These are phyloP conservation scores for Montipora sp. DNA, from an alignment of 64 coral and sea anemone genomes.

Conservation along the genomic window DNA sequence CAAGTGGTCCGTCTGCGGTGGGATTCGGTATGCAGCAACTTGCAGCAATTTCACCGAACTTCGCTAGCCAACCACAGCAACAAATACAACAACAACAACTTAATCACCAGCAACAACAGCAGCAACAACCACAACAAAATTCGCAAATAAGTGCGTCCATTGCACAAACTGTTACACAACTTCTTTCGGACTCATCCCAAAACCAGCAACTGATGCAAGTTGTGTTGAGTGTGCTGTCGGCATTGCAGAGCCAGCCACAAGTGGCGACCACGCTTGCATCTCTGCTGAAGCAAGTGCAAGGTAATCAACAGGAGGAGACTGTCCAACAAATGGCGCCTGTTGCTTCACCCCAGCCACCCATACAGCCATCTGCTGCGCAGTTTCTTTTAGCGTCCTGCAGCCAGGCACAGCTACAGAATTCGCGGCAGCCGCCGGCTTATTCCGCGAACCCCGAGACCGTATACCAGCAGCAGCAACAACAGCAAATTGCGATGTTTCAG, in stretches of 20 bases:
- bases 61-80: constrained; percentile 4
- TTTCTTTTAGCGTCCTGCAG: not conserved
- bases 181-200: constrained; percentile 58
- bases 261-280: constrained; percentile 44
- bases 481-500: not conserved
- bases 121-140: constrained; percentile 15
- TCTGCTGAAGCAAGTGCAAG: constrained; percentile 60
- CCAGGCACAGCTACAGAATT: constrained; percentile 15
- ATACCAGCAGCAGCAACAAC: constrained; percentile 10
- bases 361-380: not conserved
- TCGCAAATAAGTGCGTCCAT: constrained; percentile 1
- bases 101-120: not conserved
- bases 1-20: not conserved
- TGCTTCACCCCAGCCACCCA: not conserved
- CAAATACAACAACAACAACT: not conserved
- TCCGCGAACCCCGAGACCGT: not conserved
- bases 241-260: constrained; percentile 58
- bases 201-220: constrained; percentile 65
- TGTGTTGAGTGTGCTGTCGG: constrained; percentile 33
- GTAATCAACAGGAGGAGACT: not conserved
- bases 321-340: not conserved
- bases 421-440: not conserved
- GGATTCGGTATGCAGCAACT: constrained; percentile 16
- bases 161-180: not conserved
- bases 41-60: not conserved